A percentile compares a stretch with the other conserved stretches of the same genome.
phyloP scores from a whole-genome alignment of 2,797 vertebrate genomes.

The Sylvia borin region DNA sequence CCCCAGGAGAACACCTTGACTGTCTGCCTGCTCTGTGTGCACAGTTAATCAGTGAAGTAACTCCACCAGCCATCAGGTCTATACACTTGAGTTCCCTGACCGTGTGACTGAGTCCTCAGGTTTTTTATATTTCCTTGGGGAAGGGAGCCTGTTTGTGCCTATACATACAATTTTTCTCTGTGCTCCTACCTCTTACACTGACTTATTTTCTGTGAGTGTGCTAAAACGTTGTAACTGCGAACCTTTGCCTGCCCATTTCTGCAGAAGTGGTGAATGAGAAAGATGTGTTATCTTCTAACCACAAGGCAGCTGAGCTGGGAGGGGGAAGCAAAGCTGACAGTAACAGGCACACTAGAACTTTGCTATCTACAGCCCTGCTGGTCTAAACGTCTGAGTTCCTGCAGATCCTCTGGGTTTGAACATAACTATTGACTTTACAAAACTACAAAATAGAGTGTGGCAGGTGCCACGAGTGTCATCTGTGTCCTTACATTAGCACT shows the following conservation, averaged over 20 bases:
- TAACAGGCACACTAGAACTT: no score
- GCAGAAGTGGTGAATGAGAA: background rate
- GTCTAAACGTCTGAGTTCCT: conserved; percentile 74
- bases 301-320: background rate
- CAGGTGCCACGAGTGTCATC: background rate
- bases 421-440: conserved; percentile 68
- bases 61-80: background rate
- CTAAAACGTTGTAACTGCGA: background rate
- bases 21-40: background rate
- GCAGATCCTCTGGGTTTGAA: conserved; percentile 69
- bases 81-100: background rate
- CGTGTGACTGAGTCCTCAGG: background rate
- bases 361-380: conserved; percentile 73
- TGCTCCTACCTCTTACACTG: background rate
- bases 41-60: no score
- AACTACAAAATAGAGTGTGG: background rate
- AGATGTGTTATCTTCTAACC: background rate
- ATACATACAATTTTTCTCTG: fast-evolving
- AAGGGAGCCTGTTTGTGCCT: background rate
- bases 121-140: background rate
- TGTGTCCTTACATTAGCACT: background rate
- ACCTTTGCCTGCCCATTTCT: background rate
- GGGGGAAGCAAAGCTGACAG: background rate
- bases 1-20: background rate
- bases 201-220: background rate